Evolutionary conservation across 2,113 vertebrate species (phyloP).

Genomic region (Eubucco bourcierii): DNA sequence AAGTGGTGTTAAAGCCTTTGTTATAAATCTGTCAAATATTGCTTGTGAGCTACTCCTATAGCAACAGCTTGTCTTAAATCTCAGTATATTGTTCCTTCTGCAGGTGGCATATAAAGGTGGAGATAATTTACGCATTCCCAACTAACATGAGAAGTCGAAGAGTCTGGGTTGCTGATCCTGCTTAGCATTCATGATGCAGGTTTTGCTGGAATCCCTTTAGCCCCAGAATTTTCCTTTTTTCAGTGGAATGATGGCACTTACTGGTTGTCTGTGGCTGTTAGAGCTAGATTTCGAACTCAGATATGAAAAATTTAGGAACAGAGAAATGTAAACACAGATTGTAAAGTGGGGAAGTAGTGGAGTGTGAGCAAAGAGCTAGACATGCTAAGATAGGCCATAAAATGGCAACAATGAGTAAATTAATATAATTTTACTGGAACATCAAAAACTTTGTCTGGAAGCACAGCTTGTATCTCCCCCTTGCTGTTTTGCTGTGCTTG

Average conservation of each 20-base stretch:
- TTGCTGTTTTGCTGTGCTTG: no score
- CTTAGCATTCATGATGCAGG: neutral
- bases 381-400: no score
- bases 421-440: no score
- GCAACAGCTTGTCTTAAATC: neutral
- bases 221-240: conserved; percentile 5
- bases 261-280: neutral
- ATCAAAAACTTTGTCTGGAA: no score
- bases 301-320: no score
- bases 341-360: no score
- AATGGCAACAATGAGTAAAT: no score
- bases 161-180: neutral
- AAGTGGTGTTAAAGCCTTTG: neutral
- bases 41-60: neutral
- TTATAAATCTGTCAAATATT: neutral
- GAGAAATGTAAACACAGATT: no score
- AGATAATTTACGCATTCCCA: neutral
- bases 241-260: neutral
- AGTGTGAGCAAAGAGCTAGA: no score
- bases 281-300: no score
- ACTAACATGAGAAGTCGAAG: neutral
- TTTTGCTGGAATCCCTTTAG: neutral
- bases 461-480: no score
- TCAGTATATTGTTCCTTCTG: neutral
- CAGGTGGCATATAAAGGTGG: neutral